A percentile compares a stretch with the other conserved stretches of the same genome.
phyloP scores from a whole-genome alignment of 2,888 invertebrate species.

The Linnaemya tessellans region DNA sequence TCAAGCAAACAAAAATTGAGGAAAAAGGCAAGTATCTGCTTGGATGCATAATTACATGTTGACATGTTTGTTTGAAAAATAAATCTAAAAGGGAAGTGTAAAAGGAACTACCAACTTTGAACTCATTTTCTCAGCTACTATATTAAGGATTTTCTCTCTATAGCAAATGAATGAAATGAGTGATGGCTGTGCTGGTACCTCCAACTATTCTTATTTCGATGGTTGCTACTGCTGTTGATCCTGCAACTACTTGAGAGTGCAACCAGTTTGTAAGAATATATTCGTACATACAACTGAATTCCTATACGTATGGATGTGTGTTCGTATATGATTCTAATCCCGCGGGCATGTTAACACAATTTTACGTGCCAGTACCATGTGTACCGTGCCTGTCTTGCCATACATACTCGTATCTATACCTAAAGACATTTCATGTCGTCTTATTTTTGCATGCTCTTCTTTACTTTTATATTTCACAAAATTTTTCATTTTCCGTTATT shows the following conservation, averaged over 20 bases:
- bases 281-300: constrained; percentile 30
- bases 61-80: constrained; percentile 65
- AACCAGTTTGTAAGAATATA: constrained; percentile 18
- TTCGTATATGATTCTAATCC: constrained; percentile 72
- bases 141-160: constrained; percentile 1
- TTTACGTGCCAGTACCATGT: constrained; percentile 69
- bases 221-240: constrained; percentile 28
- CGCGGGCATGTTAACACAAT: constrained; percentile 74
- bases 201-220: constrained; percentile 21
- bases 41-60: constrained; percentile 71
- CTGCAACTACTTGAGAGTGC: constrained; percentile 32
- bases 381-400: constrained; percentile 43
- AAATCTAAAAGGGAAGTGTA: constrained; percentile 30
- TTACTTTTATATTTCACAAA: constrained; percentile 1
- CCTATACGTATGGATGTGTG: neutral
- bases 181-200: constrained; percentile 36
- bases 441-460: constrained; percentile 52
- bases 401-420: constrained; percentile 6
- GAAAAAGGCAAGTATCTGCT: constrained; percentile 64
- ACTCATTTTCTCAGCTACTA: constrained; percentile 45
- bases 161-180: constrained; percentile 31
- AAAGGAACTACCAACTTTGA: constrained; percentile 42
- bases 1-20: constrained; percentile 28
- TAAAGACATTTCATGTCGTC: constrained; percentile 23
- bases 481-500: constrained; percentile 37